Evolutionary conservation across 2,113 vertebrate genomes (phyloP), one percentile per base, ranked within the genome.

Genomic region (Centrocercus urophasianus): DNA sequence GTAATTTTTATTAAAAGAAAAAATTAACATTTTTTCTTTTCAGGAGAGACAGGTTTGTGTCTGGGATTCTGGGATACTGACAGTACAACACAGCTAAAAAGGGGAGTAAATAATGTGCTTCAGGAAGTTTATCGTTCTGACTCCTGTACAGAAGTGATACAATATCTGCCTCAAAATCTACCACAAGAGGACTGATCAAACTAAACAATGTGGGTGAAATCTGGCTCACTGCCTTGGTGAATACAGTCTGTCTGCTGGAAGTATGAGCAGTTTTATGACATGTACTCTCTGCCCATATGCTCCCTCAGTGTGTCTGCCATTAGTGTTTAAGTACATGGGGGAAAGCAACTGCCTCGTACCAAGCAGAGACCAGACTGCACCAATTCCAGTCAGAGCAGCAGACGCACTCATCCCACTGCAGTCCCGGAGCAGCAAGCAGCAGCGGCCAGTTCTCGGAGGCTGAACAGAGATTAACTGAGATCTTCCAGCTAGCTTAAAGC

Each of bases 371-470:
- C 63, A 10, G 28, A 17, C 14, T 57, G 85, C 34, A 64, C 11
- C 52, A 56, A 2, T 52, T 47, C 72, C 32, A 75, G 45, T 16
- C 48, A 0, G 52, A 66, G 83, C 74, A 54, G 45, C 32, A 20
- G 18, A 28, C 25, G 30, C 63, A 11, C 3, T 38, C 10, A 17
- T n/a, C 61, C 60, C 0, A 0, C 64, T 21, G 50, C 0, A 0
- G 70, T 19, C 43, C 52, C 52, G 4, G 7, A 8, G 30, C 3
- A 43, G 47, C 43, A 16, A 0, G 20, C 60, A 76, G 52, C 50
- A 60, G 15, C 3, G 1, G 17, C 18, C 85, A 69, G 69, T 27
- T 75, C 20, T 32, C 8, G 3, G 0, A 48, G 1, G 19, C 60
- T 24, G 76, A 88, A 70, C 30, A 25, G 12, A 52, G 30, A 11